Percentiles rank a stretch among this genome's conserved stretches.
Conservation (phyloP, 1,140 invertebrate genomes). For the Calephelis nemesis region DNA sequence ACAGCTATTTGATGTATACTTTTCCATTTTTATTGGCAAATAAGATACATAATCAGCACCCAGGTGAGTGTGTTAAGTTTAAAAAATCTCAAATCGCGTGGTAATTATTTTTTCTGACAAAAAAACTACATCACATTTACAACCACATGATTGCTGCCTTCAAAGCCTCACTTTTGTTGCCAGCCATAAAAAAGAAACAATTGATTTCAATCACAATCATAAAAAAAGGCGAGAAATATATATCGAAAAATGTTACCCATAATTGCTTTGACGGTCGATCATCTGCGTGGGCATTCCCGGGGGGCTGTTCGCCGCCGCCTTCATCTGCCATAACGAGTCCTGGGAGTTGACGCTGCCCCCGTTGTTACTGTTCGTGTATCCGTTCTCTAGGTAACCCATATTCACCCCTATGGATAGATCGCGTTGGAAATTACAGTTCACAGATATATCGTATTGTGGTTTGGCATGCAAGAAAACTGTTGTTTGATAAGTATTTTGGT, state of each 20-base stretch:
- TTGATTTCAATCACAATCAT: constrained; percentile 17
- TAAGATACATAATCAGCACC: too few species aligned
- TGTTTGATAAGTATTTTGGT: constrained; percentile 38
- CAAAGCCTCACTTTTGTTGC: neutral
- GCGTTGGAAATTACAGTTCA: constrained; percentile 24
- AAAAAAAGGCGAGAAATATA: constrained; percentile 1
- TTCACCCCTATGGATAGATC: constrained; percentile 80
- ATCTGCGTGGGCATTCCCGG: constrained; percentile 76
- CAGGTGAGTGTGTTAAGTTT: too few species aligned
- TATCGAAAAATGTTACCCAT: constrained; percentile 61
- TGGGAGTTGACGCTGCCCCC: constrained; percentile 95
- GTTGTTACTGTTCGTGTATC: constrained; percentile 95
- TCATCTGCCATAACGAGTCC: constrained; percentile 96
- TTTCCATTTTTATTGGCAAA: too few species aligned
- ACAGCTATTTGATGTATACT: too few species aligned
- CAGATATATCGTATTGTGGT: constrained; percentile 12
- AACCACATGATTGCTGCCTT: neutral
- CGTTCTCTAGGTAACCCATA: constrained; percentile 94
- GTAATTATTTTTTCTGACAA: too few species aligned
- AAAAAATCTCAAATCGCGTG: too few species aligned
- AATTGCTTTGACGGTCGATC: constrained; percentile 82
- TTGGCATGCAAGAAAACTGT: constrained; percentile 37
- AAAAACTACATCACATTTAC: too few species aligned
- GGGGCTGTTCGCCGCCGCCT: constrained; percentile 87
- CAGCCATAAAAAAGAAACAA: constrained; percentile 9